phyloP scores from a whole-genome alignment of 2,888 invertebrate species.

The Caenorhabditis zanzibari region DNA sequence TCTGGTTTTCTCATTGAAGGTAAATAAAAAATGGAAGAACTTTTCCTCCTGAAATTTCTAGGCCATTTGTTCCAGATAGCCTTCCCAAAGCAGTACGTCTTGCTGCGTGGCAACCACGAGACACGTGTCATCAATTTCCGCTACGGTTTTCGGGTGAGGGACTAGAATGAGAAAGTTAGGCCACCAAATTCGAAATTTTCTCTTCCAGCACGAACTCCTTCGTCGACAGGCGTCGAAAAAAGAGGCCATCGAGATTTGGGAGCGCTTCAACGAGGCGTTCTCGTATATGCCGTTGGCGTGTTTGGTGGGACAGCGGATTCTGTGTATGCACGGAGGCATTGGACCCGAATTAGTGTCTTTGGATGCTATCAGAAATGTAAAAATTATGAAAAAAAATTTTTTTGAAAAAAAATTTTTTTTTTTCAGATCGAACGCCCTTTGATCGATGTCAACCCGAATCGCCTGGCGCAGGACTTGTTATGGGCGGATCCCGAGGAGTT shows the following conservation, averaged over 20 bases:
- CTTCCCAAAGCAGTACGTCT: constrained; percentile 44
- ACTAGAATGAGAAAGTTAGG: not conserved
- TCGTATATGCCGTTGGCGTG: constrained; percentile 60
- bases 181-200: not conserved
- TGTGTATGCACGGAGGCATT: constrained; percentile 72
- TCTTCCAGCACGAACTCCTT: constrained; percentile 30
- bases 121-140: constrained; percentile 60
- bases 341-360: constrained; percentile 31
- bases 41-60: not conserved
- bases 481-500: constrained; percentile 65
- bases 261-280: constrained; percentile 65
- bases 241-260: constrained; percentile 53
- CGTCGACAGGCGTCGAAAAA: constrained; percentile 5
- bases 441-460: constrained; percentile 14
- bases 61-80: constrained; percentile 27
- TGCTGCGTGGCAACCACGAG: constrained; percentile 69
- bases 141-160: constrained; percentile 62
- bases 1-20: constrained; percentile 57
- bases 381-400: too few species aligned
- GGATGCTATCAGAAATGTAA: constrained; percentile 53
- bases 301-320: constrained; percentile 56
- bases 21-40: constrained; percentile 1
- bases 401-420: not conserved
- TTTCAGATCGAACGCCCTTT: constrained; percentile 64
- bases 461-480: constrained; percentile 57